Percentiles rank a stretch among this genome's conserved stretches.
Conservation (phyloP, 2,888 invertebrate species). For the Celastrina argiolus region DNA sequence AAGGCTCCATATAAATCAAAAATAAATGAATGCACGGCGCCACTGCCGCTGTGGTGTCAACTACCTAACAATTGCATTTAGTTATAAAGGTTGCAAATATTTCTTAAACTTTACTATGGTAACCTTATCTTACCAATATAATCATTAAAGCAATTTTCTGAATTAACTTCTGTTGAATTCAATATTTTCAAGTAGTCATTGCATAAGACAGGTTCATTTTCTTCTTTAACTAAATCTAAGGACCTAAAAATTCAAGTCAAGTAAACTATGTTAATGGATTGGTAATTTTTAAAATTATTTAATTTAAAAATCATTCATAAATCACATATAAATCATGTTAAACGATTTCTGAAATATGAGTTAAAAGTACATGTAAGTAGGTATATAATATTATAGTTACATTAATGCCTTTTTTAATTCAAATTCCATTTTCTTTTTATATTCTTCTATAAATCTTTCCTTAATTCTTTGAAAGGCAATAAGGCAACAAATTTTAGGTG, state of each 20-base stretch:
- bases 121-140: slow-evolving; percentile 48
- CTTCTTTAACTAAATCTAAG: slow-evolving; percentile 56
- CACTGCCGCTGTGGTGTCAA: too few species aligned
- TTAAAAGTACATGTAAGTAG: too few species aligned
- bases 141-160: slow-evolving; percentile 49
- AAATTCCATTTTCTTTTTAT: slow-evolving; percentile 49
- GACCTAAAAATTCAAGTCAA: slow-evolving; percentile 42
- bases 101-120: not conserved
- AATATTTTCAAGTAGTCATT: slow-evolving; percentile 54
- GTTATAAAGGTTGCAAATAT: slow-evolving; percentile 9
- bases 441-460: slow-evolving; percentile 47
- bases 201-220: slow-evolving; percentile 48
- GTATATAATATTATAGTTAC: slow-evolving; percentile 37
- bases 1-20: too few species aligned
- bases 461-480: slow-evolving; percentile 50
- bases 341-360: too few species aligned
- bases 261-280: not conserved
- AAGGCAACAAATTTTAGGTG: slow-evolving; percentile 53
- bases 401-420: slow-evolving; percentile 53
- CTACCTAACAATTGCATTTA: not conserved
- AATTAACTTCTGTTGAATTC: slow-evolving; percentile 41
- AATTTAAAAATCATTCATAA: too few species aligned
- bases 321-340: too few species aligned
- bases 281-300: not conserved
- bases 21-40: too few species aligned